Conservation (phyloP, 2,797 vertebrate species). For the Notolabrus celidotus region DNA sequence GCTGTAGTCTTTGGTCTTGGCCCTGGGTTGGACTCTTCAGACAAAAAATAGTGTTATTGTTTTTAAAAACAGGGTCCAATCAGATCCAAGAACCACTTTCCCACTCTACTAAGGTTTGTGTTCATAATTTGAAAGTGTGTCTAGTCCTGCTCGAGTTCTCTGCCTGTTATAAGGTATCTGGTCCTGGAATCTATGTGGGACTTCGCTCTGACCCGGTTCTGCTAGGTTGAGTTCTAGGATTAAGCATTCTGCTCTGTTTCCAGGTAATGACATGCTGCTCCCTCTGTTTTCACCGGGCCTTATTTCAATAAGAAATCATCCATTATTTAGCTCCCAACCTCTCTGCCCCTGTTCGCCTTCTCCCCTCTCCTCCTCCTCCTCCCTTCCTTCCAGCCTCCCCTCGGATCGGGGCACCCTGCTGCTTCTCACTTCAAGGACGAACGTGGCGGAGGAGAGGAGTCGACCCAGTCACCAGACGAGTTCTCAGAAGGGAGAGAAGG, state of each 20-base stretch:
- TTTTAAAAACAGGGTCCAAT: too few species aligned
- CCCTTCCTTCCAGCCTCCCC: slow-evolving; percentile 57
- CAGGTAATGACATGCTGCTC: slow-evolving; percentile 74
- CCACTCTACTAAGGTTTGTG: too few species aligned
- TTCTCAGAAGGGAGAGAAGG: slow-evolving; percentile 67
- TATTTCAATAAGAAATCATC: slow-evolving; percentile 86
- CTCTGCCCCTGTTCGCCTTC: slow-evolving; percentile 60
- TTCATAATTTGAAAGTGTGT: too few species aligned
- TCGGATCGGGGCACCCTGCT: slow-evolving; percentile 81
- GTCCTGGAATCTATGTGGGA: too few species aligned
- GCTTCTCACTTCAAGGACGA: slow-evolving; percentile 86
- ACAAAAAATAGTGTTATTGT: too few species aligned
- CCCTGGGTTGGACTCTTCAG: too few species aligned
- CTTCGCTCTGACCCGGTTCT: too few species aligned
- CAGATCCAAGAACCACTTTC: too few species aligned
- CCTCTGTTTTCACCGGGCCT: slow-evolving; percentile 65
- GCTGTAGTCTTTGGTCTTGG: too few species aligned
- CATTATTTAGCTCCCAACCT: slow-evolving; percentile 86
- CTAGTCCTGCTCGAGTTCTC: too few species aligned
- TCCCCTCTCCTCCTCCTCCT: not conserved
- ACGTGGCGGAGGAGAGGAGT: slow-evolving; percentile 76
- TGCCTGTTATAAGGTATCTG: too few species aligned
- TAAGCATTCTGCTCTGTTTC: slow-evolving; percentile 64
- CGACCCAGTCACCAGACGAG: slow-evolving; percentile 73
- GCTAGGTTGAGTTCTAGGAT: too few species aligned